Conservation (phyloP, 2,888 invertebrate genomes). For the Drosophila birchii region DNA sequence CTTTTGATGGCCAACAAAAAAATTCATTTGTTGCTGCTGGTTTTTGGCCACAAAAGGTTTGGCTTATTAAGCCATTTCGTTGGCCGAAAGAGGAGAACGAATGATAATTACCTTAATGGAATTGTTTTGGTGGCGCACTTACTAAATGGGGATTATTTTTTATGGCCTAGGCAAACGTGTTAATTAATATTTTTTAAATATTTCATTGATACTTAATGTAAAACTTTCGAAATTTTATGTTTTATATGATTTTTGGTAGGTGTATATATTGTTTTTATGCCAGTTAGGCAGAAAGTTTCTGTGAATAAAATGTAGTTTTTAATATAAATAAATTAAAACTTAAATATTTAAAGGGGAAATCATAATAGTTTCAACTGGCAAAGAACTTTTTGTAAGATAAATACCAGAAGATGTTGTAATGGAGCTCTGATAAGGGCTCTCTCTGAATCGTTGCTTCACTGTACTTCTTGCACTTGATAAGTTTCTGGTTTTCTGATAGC, state of each 20-base stretch:
- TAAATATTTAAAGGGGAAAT: no score
- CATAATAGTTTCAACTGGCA: neutral
- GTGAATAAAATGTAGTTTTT: neutral
- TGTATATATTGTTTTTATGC: neutral
- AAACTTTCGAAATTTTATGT: constrained; percentile 9
- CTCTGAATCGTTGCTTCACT: constrained; percentile 45
- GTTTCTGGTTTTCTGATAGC: constrained; percentile 49
- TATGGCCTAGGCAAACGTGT: neutral
- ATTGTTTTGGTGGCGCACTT: constrained; percentile 7
- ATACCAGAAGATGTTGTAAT: neutral
- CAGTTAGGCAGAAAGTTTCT: neutral
- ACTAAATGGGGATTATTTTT: constrained; percentile 12
- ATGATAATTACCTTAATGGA: constrained; percentile 25
- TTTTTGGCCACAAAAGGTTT: constrained; percentile 60
- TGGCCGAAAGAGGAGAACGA: constrained; percentile 24
- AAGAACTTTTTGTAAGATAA: neutral
- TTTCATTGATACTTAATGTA: neutral
- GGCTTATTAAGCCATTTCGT: constrained; percentile 53
- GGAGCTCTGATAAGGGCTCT: constrained; percentile 5
- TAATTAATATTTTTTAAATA: neutral
- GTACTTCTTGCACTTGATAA: constrained; percentile 33
- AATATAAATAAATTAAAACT: neutral
- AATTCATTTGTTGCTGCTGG: constrained; percentile 41
- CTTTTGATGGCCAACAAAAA: constrained; percentile 64
- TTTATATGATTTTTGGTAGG: neutral